phyloP scores from a whole-genome alignment of 2,797 vertebrate species.

The Vespertilio murinus region DNA sequence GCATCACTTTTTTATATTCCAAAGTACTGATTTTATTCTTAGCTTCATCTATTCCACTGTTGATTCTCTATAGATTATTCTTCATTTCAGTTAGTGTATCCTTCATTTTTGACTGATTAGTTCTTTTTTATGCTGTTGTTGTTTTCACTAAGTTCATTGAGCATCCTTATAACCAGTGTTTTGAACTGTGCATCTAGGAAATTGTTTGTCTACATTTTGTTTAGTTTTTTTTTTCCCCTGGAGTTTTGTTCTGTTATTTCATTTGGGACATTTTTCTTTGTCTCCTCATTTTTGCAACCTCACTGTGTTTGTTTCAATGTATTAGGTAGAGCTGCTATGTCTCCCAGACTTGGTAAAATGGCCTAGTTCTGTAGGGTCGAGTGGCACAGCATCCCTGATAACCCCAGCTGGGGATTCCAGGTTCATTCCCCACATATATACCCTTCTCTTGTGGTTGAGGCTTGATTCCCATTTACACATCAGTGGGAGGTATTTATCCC shows the following conservation, averaged over 20 bases:
- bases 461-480: background rate
- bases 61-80: background rate
- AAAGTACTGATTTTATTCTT: background rate
- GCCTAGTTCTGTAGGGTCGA: background rate
- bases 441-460: background rate
- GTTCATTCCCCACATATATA: no score
- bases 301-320: no score
- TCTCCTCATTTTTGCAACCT: no score
- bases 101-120: background rate
- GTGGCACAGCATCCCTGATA: background rate
- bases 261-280: no score
- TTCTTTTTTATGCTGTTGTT: background rate
- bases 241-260: no score
- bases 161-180: background rate
- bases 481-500: background rate
- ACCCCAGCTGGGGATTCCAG: background rate
- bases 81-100: no score
- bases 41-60: background rate
- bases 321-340: no score
- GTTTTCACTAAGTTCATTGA: no score
- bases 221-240: no score
- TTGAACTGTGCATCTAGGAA: background rate
- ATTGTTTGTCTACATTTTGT: background rate
- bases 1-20: background rate
- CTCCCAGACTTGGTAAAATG: no score